Conservation (phyloP, 2,113 vertebrate species). For the Cyphotilapia sp. region DNA sequence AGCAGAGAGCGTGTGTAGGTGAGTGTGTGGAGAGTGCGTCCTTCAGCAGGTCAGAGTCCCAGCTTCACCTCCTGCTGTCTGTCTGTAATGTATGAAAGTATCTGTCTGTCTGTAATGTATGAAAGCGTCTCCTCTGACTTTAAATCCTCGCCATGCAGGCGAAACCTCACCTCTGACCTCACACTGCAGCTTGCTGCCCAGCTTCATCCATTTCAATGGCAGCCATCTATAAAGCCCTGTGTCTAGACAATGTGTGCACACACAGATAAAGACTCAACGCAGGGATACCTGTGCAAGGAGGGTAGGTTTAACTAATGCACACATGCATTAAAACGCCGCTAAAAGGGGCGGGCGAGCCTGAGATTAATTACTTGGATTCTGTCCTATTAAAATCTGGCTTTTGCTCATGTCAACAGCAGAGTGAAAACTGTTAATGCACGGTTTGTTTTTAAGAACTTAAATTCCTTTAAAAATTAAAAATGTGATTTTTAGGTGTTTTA, state of each 20-base stretch:
- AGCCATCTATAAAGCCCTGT: neutral
- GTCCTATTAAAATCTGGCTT: neutral
- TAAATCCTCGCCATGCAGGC: constrained; percentile 7
- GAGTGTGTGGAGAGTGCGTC: constrained; percentile 13
- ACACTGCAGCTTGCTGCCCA: neutral
- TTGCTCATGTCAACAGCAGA: neutral
- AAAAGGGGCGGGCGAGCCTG: neutral
- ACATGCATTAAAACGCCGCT: neutral
- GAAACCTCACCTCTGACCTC: constrained; percentile 37
- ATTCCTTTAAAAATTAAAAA: neutral
- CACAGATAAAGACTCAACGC: neutral
- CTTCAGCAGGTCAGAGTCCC: constrained; percentile 17
- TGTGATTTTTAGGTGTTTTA: neutral
- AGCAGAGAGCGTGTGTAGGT: neutral
- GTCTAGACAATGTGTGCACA: neutral
- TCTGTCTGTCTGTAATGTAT: constrained; percentile 1
- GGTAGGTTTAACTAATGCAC: neutral
- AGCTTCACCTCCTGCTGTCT: neutral
- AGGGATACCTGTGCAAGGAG: neutral
- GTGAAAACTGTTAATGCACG: neutral
- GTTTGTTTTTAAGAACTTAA: neutral
- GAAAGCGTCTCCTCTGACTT: constrained; percentile 22
- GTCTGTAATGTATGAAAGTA: neutral
- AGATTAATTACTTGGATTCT: neutral
- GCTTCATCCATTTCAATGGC: constrained; percentile 51